A percentile compares a stretch with the other conserved stretches of the same genome.
phyloP scores from a whole-genome alignment of 2,113 vertebrate species.

The Pleuronectes platessa region DNA sequence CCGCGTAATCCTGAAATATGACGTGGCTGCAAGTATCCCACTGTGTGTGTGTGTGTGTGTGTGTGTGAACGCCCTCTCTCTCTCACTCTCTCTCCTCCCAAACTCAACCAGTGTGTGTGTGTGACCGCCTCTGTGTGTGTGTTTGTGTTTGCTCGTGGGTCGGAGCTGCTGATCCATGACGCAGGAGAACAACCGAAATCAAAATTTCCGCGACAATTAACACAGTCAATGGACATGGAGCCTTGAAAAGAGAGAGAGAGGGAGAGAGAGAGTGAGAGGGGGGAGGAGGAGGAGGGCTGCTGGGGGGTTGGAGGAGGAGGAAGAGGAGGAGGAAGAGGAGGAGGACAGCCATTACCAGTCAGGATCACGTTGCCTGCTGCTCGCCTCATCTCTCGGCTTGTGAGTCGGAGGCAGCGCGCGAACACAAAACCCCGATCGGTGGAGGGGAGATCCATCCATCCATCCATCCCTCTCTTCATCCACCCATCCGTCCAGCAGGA shows the following conservation, averaged over 20 bases:
- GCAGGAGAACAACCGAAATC: conserved; percentile 53
- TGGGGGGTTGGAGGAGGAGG: conserved; percentile 39
- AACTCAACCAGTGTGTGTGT: conserved; percentile 15
- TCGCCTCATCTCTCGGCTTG: conserved; percentile 33
- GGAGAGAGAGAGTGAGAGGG: conserved; percentile 32
- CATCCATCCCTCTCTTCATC: conserved; percentile 5
- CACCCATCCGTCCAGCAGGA: conserved; percentile 11
- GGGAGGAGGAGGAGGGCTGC: conserved; percentile 32
- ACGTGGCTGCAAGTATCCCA: conserved; percentile 18
- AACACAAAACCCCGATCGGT: background rate
- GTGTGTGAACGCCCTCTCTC: conserved; percentile 52
- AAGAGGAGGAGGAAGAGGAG: conserved; percentile 49
- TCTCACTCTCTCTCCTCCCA: background rate
- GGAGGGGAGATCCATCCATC: conserved; percentile 16
- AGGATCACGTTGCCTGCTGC: conserved; percentile 55
- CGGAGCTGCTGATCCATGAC: conserved; percentile 60
- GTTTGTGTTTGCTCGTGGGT: background rate
- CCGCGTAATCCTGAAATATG: conserved; percentile 10
- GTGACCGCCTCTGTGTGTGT: background rate
- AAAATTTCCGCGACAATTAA: conserved; percentile 56
- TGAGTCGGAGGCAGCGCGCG: conserved; percentile 1
- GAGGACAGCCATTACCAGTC: conserved; percentile 81
- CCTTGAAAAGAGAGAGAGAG: conserved; percentile 44
- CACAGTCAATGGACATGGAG: conserved; percentile 50
- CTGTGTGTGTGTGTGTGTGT: conserved; percentile 22